A percentile compares a stretch with the other conserved stretches of the same genome.
These are phyloP conservation scores for Furnarius figulus DNA, from an alignment of 2,113 vertebrate genomes.

Conservation along the genomic window DNA sequence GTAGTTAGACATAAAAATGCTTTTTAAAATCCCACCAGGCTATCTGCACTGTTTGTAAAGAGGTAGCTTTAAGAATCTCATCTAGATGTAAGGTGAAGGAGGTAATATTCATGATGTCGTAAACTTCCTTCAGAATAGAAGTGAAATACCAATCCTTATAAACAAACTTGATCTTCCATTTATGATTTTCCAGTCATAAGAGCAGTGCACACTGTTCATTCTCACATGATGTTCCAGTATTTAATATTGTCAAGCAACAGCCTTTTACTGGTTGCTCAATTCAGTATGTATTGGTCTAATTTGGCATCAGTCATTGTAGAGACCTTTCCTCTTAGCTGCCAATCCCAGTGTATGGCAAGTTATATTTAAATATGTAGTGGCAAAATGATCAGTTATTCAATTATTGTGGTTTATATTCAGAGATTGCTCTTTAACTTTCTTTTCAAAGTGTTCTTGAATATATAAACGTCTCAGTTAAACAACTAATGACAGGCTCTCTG, in stretches of 20 bases:
- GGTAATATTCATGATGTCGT: background rate
- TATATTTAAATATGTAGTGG: constrained; percentile 12
- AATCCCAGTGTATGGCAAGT: background rate
- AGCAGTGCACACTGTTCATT: background rate
- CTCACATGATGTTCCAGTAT: background rate
- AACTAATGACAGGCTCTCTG: background rate
- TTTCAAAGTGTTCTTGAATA: background rate
- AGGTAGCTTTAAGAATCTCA: background rate
- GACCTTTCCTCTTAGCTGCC: background rate
- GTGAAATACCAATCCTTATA: background rate
- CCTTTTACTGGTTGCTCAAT: background rate
- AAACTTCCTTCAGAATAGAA: background rate
- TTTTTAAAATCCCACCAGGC: background rate
- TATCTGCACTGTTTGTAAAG: background rate
- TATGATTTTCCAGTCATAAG: background rate
- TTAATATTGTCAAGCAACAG: background rate
- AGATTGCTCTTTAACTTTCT: background rate
- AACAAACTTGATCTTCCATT: background rate
- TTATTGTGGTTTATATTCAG: background rate
- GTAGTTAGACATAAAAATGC: background rate
- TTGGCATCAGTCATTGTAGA: background rate
- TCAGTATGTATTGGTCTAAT: background rate
- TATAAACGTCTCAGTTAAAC: background rate
- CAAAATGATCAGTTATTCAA: constrained; percentile 7
- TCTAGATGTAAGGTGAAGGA: background rate